Percentiles rank a stretch among this genome's conserved stretches.
phyloP scores from a whole-genome alignment of 2,888 invertebrate species.

The Drosophila picticornis region DNA sequence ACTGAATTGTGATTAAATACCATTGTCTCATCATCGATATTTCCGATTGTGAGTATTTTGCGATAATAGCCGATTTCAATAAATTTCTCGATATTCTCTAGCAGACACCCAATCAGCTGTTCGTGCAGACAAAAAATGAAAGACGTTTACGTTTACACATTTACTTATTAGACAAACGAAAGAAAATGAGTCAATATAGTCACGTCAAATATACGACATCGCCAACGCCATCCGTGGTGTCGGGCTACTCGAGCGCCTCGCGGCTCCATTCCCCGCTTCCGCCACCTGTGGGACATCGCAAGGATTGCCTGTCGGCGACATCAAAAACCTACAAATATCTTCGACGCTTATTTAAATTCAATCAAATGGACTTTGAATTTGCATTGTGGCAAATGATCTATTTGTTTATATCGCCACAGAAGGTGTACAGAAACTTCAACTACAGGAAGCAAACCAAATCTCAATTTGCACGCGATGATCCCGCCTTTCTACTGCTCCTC shows the following conservation, averaged over 20 bases:
- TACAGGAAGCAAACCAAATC: conserved; percentile 99
- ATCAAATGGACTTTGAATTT: conserved; percentile 99
- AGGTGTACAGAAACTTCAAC: conserved; percentile 98
- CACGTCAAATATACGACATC: conserved; percentile 72
- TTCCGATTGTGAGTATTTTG: not conserved
- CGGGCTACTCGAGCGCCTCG: conserved; percentile 83
- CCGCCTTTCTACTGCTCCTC: conserved; percentile 97
- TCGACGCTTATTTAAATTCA: conserved; percentile 93
- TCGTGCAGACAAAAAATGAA: conserved; percentile 50
- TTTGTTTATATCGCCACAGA: conserved; percentile 96
- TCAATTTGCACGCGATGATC: conserved; percentile 99
- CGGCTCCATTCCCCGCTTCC: conserved; percentile 89
- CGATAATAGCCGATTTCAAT: conserved; percentile 21
- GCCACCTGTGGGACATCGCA: conserved; percentile 89
- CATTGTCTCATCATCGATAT: conserved; percentile 3
- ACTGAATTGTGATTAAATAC: not conserved
- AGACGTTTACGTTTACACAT: conserved; percentile 65
- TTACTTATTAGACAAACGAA: conserved; percentile 41
- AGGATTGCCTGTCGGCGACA: conserved; percentile 92
- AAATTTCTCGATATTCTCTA: conserved; percentile 2
- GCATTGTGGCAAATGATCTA: conserved; percentile 99
- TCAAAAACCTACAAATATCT: conserved; percentile 95
- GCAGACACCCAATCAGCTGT: conserved; percentile 43
- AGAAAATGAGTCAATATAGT: conserved; percentile 74
- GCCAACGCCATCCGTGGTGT: conserved; percentile 77